Percentiles rank a stretch among this genome's conserved stretches.
These are phyloP conservation scores for Saccostrea glomerata DNA, from an alignment of 1,140 invertebrate genomes.

Conservation along the genomic window DNA sequence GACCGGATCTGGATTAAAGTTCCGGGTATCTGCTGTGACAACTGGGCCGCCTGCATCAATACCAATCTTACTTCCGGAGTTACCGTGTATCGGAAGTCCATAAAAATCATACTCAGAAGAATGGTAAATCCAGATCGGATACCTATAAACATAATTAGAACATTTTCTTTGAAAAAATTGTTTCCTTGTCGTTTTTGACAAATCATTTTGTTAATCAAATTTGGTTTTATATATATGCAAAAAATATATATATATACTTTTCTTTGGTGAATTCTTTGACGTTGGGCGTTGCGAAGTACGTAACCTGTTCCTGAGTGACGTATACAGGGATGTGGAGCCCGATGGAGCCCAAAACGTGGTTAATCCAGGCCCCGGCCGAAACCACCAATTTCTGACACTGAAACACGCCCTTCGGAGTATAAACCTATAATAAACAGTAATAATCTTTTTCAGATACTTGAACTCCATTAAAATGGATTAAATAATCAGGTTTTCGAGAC, in stretches of 20 bases:
- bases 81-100: conserved; percentile 72
- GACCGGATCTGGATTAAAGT: conserved; percentile 65
- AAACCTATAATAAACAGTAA: conserved; percentile 62
- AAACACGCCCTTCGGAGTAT: conserved; percentile 69
- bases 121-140: conserved; percentile 74
- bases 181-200: not conserved
- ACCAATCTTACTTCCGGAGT: conserved; percentile 73
- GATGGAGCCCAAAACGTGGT: conserved; percentile 72
- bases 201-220: not conserved
- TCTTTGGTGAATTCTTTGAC: conserved; percentile 76
- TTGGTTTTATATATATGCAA: not conserved
- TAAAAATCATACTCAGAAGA: conserved; percentile 68
- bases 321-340: conserved; percentile 74
- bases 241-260: conserved; percentile 57
- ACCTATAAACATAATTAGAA: conserved; percentile 59
- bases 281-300: conserved; percentile 74
- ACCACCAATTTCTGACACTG: conserved; percentile 70
- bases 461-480: too few species aligned
- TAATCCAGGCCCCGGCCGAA: conserved; percentile 75
- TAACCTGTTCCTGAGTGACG: conserved; percentile 77
- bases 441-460: too few species aligned
- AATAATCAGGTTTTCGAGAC: too few species aligned
- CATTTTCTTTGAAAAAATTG: not conserved
- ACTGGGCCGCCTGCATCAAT: conserved; percentile 68
- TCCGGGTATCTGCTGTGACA: conserved; percentile 65